A percentile compares a stretch with the other conserved stretches of the same genome.
Conservation (phyloP, 2,113 vertebrate genomes). For the Ptychochromis oligacanthus region DNA sequence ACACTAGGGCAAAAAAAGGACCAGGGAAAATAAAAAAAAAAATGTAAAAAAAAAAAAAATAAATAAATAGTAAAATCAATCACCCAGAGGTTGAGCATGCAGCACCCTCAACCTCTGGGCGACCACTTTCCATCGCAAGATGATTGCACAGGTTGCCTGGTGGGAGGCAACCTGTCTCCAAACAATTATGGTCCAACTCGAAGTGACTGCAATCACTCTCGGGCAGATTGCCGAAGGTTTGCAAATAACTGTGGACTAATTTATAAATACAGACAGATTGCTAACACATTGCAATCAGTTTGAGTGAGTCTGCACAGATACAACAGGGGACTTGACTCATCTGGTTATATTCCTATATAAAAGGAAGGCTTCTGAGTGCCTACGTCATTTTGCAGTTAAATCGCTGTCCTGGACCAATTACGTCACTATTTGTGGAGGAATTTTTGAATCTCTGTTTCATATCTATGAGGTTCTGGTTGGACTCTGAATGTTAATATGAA, state of each 20-base stretch:
- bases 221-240: not conserved
- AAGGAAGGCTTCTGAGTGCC: not conserved
- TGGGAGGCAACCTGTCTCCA: not conserved
- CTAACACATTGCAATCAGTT: not conserved
- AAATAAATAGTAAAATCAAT: no score
- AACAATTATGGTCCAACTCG: not conserved
- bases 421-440: not conserved
- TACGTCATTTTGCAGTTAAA: fast-evolving
- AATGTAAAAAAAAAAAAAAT: no score
- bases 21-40: no score
- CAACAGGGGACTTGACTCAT: not conserved
- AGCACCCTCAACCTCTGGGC: not conserved
- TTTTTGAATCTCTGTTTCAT: not conserved
- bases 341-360: not conserved
- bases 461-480: not conserved
- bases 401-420: not conserved
- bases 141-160: not conserved
- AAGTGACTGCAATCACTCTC: not conserved
- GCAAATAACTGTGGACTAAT: not conserved
- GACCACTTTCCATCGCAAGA: no score
- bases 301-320: not conserved
- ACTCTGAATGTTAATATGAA: not conserved
- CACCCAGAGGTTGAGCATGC: not conserved
- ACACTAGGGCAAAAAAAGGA: not conserved
- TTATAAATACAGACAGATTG: not conserved